Evolutionary conservation across 30 jellyfish, hydroid and myxozoan genomes (phyloP).

Genomic region (Turritopsis rubra): DNA sequence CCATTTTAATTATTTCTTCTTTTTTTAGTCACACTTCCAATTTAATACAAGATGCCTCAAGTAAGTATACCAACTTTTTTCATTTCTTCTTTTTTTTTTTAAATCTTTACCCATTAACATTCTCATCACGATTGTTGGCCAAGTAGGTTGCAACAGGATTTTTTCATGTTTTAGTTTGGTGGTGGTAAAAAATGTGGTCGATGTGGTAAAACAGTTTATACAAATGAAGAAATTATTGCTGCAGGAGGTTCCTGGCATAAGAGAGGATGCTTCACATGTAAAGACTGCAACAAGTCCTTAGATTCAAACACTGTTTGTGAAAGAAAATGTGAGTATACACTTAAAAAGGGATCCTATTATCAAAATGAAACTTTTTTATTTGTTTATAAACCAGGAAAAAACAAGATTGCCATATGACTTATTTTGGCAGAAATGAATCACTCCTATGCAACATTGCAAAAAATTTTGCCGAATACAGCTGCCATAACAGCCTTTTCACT

Average conservation of each 20-base stretch:
- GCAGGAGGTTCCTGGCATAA: conserved; percentile 87
- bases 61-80: background rate
- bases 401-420: no score
- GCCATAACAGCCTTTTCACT: no score
- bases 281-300: conserved; percentile 66
- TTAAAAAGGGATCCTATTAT: no score
- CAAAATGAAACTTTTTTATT: no score
- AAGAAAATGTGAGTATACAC: conserved; percentile 13
- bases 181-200: conserved; percentile 79
- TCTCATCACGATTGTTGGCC: background rate
- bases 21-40: background rate
- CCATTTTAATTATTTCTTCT: background rate
- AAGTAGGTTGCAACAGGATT: background rate
- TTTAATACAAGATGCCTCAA: background rate
- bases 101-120: background rate
- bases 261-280: conserved; percentile 85
- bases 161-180: conserved; percentile 17
- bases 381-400: no score
- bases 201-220: conserved; percentile 85
- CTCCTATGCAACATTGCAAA: no score
- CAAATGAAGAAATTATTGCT: conserved; percentile 81
- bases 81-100: no score
- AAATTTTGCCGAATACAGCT: no score
- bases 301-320: conserved; percentile 85
- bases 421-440: no score